Percentiles rank a stretch among this genome's conserved stretches.
phyloP scores from a whole-genome alignment of 2,113 vertebrate species.

The Gopherus flavomarginatus region DNA sequence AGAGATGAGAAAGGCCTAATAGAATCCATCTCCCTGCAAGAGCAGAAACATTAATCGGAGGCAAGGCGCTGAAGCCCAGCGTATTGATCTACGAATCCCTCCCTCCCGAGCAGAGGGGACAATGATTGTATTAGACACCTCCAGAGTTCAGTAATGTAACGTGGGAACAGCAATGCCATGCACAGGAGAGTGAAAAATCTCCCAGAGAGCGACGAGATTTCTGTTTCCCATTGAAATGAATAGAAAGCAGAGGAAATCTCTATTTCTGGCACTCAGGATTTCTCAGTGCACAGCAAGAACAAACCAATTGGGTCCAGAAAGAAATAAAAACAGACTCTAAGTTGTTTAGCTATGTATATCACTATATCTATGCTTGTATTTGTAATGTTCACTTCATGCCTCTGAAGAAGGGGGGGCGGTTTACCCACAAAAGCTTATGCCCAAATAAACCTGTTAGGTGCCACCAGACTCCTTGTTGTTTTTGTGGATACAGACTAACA shows the following conservation, averaged over 20 bases:
- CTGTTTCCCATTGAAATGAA: neutral
- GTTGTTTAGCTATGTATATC: too few relatives aligned
- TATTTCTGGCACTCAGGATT: neutral
- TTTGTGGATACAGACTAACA: too few relatives aligned
- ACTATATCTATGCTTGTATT: too few relatives aligned
- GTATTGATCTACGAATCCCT: neutral
- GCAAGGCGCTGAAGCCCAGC: neutral
- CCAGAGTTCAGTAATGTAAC: neutral
- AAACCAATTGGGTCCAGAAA: neutral
- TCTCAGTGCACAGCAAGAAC: neutral
- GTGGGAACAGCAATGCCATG: too few relatives aligned
- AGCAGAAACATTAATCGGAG: neutral
- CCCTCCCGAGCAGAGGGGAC: neutral
- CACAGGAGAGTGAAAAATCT: too few relatives aligned
- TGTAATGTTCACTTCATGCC: too few relatives aligned
- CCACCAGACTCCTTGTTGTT: too few relatives aligned
- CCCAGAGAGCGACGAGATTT: neutral
- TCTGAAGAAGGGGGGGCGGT: too few relatives aligned
- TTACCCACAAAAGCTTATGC: too few relatives aligned
- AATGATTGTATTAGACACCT: neutral
- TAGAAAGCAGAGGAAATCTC: neutral
- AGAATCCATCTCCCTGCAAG: rapidly evolving
- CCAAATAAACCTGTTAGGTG: too few relatives aligned
- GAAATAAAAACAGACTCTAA: neutral
- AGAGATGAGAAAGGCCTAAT: neutral